Evolutionary conservation across 2,888 invertebrate species (phyloP), one percentile per base, ranked within the genome.

Genomic region (Calliopum simillimum): DNA sequence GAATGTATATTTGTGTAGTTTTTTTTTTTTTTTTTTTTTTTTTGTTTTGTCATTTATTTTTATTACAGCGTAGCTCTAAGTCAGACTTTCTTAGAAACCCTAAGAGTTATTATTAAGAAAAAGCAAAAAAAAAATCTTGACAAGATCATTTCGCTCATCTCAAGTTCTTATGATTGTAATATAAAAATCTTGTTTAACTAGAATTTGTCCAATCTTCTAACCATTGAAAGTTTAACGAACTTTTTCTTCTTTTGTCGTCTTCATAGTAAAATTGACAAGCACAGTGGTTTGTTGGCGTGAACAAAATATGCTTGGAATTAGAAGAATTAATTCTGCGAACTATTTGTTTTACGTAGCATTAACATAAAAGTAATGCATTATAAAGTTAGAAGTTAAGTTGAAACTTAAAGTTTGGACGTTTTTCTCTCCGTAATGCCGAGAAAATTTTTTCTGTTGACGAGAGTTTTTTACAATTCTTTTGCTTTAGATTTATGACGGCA

Each of bases 171-270:
- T 58, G 41, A n/a, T 19, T 49, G 44, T 21, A 33, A 33, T 8
- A 53, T 21, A 44, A 63, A 69, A 67, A 70, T 67, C 62, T 62
- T 67, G 70, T 62, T 56, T 56, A 55, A 62, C 70, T 55, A 70
- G 70, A 67, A 70, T 62, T 49, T 21, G 41, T 51, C 53, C 47
- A 44, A 43, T 13, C 44, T 43, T 43, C 53, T 5, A 74, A 64
- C 56, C 71, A 67, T 71, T 71, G 74, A 70, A 70, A 73, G 75
- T 76, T 76, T 75, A 76, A 76, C 73, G 75, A 76, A 75, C 76
- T 75, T 73, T 69, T 72, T 72, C 68, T 67, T 65, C 63, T 70
- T 67, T 61, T 56, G 61, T 62, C n/a, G 33, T 51, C 53, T n/a
- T 63, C 16, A 33, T 63, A 13, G 41, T 68, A 25, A n/a, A 21